Evolutionary conservation across 2,113 vertebrate species (phyloP).

Genomic region (Pyrgilauda ruficollis): DNA sequence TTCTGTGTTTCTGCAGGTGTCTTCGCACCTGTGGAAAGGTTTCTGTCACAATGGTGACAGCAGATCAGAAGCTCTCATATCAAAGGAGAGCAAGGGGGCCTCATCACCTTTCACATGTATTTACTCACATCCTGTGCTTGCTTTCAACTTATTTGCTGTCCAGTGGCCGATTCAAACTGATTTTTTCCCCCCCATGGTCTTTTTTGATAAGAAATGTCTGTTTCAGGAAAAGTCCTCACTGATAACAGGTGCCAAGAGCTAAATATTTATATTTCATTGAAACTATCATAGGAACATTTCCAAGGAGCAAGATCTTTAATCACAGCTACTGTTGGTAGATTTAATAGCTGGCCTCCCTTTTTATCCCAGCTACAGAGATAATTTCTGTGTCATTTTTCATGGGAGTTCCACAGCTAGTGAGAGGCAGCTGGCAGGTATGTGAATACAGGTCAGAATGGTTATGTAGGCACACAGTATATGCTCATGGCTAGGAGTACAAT

Average conservation of each 20-base stretch:
- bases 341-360: background rate
- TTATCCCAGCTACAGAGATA: background rate
- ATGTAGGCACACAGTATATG: background rate
- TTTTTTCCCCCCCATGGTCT: accelerated
- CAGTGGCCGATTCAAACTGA: background rate
- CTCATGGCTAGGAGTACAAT: background rate
- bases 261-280: background rate
- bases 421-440: background rate
- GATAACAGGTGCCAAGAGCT: background rate
- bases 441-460: background rate
- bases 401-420: background rate
- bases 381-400: background rate
- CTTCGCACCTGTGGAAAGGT: background rate
- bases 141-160: background rate
- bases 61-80: background rate
- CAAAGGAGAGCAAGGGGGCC: background rate
- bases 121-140: background rate
- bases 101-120: background rate
- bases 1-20: background rate
- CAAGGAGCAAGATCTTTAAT: background rate
- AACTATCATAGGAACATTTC: background rate
- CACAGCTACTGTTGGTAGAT: background rate
- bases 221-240: background rate
- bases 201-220: background rate
- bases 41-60: background rate